These are phyloP conservation scores for Ethmia dodecea DNA, from an alignment of 2,888 invertebrate genomes.

Conservation along the genomic window DNA sequence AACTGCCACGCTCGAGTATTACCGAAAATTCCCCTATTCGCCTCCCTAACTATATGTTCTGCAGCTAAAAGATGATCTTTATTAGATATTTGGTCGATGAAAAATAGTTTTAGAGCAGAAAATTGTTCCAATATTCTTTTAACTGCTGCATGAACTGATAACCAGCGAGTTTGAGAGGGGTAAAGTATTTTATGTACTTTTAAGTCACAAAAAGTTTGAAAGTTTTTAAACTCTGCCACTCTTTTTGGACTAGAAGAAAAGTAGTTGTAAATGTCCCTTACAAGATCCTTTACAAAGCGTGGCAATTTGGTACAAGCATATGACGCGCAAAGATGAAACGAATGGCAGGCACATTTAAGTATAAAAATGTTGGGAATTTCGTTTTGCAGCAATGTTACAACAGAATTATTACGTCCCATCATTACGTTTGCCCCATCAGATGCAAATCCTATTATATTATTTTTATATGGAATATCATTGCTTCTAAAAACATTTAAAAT, in stretches of 20 bases:
- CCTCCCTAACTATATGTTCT: not conserved
- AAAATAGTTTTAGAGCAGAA: too few species aligned
- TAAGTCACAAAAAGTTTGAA: conserved; percentile 18
- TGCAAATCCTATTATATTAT: conserved; percentile 14
- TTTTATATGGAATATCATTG: conserved; percentile 11
- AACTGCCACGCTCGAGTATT: too few species aligned
- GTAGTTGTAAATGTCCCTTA: conserved; percentile 17
- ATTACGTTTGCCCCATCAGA: conserved; percentile 17
- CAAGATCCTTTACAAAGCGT: conserved; percentile 9
- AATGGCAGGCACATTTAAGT: conserved; percentile 4
- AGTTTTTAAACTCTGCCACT: conserved; percentile 14
- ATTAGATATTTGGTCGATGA: too few species aligned
- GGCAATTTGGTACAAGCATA: conserved; percentile 14
- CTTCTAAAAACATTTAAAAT: conserved; percentile 9
- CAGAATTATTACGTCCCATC: conserved; percentile 14
- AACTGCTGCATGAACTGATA: not conserved
- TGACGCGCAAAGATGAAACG: conserved; percentile 13
- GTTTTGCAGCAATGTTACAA: conserved; percentile 3
- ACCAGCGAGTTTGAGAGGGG: not conserved
- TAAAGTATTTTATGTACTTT: conserved; percentile 14
- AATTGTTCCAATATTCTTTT: too few species aligned
- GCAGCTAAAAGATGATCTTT: not conserved
- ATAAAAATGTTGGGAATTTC: not conserved
- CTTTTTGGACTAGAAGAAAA: conserved; percentile 18
- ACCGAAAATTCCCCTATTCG: too few species aligned